Evolutionary conservation across 2,888 invertebrate species (phyloP).

Genomic region (Seira ritae): DNA sequence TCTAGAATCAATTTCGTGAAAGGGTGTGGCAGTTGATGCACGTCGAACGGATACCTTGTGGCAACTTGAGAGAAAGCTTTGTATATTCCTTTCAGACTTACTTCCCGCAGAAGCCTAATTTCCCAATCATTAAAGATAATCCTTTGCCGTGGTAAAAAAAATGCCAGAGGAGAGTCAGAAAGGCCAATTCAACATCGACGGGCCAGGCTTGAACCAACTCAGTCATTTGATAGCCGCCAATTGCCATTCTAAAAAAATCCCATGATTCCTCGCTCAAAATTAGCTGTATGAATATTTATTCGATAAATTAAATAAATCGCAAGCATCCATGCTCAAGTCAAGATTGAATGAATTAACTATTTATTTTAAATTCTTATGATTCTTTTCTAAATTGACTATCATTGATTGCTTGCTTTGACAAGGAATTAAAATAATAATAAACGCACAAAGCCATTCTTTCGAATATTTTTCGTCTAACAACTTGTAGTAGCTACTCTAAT

Average conservation of each 20-base stretch:
- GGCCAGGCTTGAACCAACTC: background rate
- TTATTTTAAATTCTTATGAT: no score
- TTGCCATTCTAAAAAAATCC: no score
- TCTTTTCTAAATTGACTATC: background rate
- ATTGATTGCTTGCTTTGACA: background rate
- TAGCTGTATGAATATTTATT: no score
- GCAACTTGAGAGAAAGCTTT: conserved; percentile 68
- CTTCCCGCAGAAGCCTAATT: conserved; percentile 59
- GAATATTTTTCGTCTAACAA: no score
- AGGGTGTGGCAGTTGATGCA: conserved; percentile 66
- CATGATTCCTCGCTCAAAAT: no score
- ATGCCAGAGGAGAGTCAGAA: background rate
- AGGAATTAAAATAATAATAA: background rate
- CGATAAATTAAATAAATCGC: no score
- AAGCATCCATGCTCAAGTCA: no score
- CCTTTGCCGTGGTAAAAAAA: conserved; percentile 44
- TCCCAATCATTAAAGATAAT: conserved; percentile 41
- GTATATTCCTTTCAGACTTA: conserved; percentile 67
- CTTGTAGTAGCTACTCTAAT: no score
- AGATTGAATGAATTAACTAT: no score
- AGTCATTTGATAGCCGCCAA: no score
- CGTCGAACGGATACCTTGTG: conserved; percentile 66
- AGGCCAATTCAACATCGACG: background rate
- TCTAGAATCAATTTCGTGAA: conserved; percentile 60
- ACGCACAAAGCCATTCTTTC: no score